Percentiles rank a stretch among this genome's conserved stretches.
Conservation (phyloP, 1,140 invertebrate genomes). For the Halesus radiatus region DNA sequence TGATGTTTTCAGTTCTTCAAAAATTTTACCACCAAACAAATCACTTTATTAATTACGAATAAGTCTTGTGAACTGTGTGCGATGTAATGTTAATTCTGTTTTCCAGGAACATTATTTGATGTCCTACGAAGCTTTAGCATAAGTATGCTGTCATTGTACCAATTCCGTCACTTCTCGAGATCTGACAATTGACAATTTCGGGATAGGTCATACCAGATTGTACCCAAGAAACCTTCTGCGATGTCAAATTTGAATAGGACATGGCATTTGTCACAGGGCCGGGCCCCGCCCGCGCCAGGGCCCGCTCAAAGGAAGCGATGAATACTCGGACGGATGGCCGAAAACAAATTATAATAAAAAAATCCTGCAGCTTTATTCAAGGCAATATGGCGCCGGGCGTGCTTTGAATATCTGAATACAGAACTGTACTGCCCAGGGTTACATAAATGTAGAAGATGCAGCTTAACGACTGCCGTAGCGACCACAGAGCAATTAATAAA, state of each 20-base stretch:
- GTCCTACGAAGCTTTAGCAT: too few relatives aligned
- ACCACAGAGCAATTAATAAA: too few relatives aligned
- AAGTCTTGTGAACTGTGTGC: too few relatives aligned
- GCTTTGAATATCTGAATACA: conserved; percentile 29
- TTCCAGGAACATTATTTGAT: too few relatives aligned
- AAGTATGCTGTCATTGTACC: background rate
- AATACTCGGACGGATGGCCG: conserved; percentile 12
- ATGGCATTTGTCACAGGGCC: conserved; percentile 6
- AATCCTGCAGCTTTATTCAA: conserved; percentile 26
- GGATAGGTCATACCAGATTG: background rate
- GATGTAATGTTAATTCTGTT: too few relatives aligned
- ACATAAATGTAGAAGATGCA: too few relatives aligned
- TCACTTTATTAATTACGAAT: too few relatives aligned
- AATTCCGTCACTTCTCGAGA: background rate
- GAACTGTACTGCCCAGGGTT: too few relatives aligned
- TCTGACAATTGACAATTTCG: background rate
- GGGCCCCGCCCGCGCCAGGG: background rate
- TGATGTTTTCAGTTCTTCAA: too few relatives aligned
- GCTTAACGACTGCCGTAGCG: too few relatives aligned
- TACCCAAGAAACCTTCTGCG: background rate
- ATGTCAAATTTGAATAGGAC: conserved; percentile 22
- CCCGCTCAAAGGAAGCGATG: background rate
- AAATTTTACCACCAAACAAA: too few relatives aligned
- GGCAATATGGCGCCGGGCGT: conserved; percentile 19
- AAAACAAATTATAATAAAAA: conserved; percentile 30